phyloP scores from a whole-genome alignment of 1,140 invertebrate species.

The Delia radicum region DNA sequence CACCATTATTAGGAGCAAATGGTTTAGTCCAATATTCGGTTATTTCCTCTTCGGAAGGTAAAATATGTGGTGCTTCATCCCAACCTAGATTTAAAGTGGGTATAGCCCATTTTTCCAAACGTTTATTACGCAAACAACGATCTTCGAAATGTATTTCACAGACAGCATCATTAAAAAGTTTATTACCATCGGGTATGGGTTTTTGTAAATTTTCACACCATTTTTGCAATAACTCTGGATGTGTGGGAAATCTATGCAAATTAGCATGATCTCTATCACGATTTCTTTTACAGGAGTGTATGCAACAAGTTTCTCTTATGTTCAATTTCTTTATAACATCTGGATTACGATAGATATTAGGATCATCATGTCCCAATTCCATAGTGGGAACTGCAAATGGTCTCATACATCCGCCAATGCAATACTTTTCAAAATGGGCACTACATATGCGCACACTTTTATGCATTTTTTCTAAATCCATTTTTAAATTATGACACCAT shows the following conservation, averaged over 20 bases:
- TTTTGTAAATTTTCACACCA: constrained; percentile 49
- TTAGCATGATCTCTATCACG: constrained; percentile 51
- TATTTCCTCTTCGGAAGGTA: constrained; percentile 45
- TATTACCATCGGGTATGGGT: constrained; percentile 46
- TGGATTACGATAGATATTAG: constrained; percentile 49
- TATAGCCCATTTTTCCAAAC: constrained; percentile 50
- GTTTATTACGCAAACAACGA: constrained; percentile 47
- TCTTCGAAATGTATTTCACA: constrained; percentile 52
- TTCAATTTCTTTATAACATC: constrained; percentile 52
- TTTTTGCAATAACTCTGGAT: constrained; percentile 40
- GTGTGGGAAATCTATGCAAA: constrained; percentile 48
- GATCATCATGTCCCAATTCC: constrained; percentile 46
- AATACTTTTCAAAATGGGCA: constrained; percentile 48
- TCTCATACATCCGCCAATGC: constrained; percentile 53
- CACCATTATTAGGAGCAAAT: constrained; percentile 39
- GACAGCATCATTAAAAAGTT: constrained; percentile 50
- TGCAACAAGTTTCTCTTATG: constrained; percentile 50
- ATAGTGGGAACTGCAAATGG: constrained; percentile 50
- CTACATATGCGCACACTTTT: constrained; percentile 51
- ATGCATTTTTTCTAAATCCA: constrained; percentile 46
- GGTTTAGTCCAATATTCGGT: constrained; percentile 44
- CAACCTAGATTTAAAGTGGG: constrained; percentile 45
- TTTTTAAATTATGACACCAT: constrained; percentile 51
- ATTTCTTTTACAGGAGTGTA: constrained; percentile 47
- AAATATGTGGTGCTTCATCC: constrained; percentile 38